phyloP scores from a whole-genome alignment of 2,888 invertebrate species.

The Phymatocera aterrima region DNA sequence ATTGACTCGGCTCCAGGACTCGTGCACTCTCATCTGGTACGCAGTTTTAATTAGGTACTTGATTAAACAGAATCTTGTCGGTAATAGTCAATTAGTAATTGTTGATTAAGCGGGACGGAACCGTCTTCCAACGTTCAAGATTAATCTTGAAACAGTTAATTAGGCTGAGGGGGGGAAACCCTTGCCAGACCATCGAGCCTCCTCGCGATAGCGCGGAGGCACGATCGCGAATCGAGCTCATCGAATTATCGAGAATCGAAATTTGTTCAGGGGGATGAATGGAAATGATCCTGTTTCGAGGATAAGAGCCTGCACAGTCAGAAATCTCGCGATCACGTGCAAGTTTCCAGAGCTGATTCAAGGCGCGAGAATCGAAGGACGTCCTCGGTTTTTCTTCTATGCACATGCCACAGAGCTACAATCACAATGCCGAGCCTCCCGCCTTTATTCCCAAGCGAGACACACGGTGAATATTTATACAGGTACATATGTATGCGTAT shows the following conservation, averaged over 20 bases:
- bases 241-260: background rate
- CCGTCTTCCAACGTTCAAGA: constrained; percentile 1
- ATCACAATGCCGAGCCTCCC: no score
- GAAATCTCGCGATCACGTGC: no score
- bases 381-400: no score
- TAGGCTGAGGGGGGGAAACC: constrained; percentile 16
- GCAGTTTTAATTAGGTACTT: constrained; percentile 1
- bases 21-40: background rate
- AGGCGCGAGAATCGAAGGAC: no score
- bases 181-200: background rate
- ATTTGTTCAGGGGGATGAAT: background rate
- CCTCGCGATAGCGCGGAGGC: background rate
- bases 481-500: background rate
- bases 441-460: background rate
- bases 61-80: background rate
- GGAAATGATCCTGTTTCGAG: background rate
- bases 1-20: background rate
- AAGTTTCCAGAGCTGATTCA: no score
- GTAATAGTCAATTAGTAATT: constrained; percentile 35
- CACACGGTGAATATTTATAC: background rate
- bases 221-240: background rate
- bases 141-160: constrained; percentile 12
- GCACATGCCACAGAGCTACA: no score
- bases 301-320: no score
- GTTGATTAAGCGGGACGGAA: constrained; percentile 13